Percentiles rank a stretch among this genome's conserved stretches.
Conservation (phyloP, 92 coral and sea anemone genomes). For the Bergia sp. region DNA sequence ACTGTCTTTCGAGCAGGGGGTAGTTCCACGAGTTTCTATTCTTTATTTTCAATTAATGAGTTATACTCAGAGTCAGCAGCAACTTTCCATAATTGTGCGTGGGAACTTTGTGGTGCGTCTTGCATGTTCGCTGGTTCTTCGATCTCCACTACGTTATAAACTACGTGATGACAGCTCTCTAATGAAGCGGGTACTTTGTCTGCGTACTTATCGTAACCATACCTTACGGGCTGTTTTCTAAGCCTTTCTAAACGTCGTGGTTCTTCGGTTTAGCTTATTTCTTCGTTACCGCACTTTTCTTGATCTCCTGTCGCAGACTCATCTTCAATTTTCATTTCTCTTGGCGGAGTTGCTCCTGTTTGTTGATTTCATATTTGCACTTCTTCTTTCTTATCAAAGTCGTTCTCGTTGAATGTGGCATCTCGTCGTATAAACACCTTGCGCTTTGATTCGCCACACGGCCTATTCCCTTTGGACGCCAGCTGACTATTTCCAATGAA, state of each 20-base stretch:
- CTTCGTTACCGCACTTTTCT: not conserved
- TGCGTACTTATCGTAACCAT: constrained; percentile 63
- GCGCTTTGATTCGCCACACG: no score
- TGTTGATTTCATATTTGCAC: no score
- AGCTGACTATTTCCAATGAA: no score
- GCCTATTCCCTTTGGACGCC: no score
- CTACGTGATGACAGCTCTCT: constrained; percentile 47
- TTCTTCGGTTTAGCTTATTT: not conserved
- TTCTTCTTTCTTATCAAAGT: no score
- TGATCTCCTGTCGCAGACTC: not conserved
- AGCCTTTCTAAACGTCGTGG: constrained; percentile 48
- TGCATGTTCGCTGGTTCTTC: constrained; percentile 52
- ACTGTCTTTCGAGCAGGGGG: not conserved
- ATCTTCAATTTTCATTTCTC: not conserved
- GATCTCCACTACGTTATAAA: constrained; percentile 44
- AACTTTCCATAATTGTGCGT: constrained; percentile 54
- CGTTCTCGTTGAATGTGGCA: no score
- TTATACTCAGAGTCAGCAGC: constrained; percentile 54
- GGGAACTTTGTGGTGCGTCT: constrained; percentile 40
- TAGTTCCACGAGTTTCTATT: not conserved
- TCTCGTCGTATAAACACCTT: no score
- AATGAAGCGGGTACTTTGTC: constrained; percentile 12
- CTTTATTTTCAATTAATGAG: constrained; percentile 39
- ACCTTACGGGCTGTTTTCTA: constrained; percentile 42
- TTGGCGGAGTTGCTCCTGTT: no score